Evolutionary conservation across 2,888 invertebrate genomes (phyloP), one percentile per base, ranked within the genome.

Genomic region (Marronus borbonicus): DNA sequence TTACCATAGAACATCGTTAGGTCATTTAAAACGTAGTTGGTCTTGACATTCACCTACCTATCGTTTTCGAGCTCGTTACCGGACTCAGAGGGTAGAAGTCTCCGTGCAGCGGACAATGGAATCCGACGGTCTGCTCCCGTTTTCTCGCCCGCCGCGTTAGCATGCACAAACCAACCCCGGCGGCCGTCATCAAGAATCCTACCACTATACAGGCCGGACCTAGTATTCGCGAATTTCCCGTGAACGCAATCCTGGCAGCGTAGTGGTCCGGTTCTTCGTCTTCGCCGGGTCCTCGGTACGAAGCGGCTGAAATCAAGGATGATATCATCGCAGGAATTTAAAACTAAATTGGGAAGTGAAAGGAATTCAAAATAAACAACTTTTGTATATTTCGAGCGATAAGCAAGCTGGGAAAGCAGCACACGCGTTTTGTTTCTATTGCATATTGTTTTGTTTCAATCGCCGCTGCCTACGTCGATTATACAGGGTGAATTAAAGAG

Each of bases 81-180:
- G 94, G 93, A 86, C 93, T 93, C 55, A 94, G 89, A 2, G 94
- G 94, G 86, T 94, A 94, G 88, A 94, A 94, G 88, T 94, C 94
- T 5, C 94, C 94, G 83, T 94, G 94, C 65, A 94, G 90, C 39
- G 94, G 94, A 87, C 94, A 94, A 87, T 94, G 94, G 89, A 94
- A 94, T 76, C 94, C 94, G 80, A 94, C 90, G 64, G 94, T 90
- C 76, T 93, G 91, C 84, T 93, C 93, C 55, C 92, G 90, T 75
- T 91, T 90, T 81, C 93, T 91, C 1, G 94, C 94, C 44, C 94
- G 89, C 74, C 93, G 90, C 86, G 93, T 93, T 82, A 94, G 87
- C 84, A 92, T 90, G 87, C 94, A 94, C 64, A 94, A 87, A 8
- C 92, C 90, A 74, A 92, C 90, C 60, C 94, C 94, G 86, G 92